Base-by-base conservation (phyloP, 1,140 invertebrate species). In the Aphis gossypii region DNA sequence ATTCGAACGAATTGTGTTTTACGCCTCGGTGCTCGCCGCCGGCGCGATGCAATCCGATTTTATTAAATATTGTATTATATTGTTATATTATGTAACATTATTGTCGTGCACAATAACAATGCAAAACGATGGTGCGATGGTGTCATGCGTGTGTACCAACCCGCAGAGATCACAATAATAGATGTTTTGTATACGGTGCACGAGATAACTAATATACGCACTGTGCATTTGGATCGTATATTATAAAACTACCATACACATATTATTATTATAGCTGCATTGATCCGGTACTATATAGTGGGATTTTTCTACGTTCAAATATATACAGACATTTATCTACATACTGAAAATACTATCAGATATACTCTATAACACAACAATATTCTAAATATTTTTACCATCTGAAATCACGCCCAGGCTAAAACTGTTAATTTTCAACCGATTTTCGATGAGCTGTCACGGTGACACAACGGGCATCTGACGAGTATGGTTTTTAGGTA, bases 141-240 rank as follows among this genome's bases (percentile, higher is more conserved):
- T 76, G 60, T 68, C 60, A 68, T n/a, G 60, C 11, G 60, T 76
- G 60, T n/a, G 60, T 76, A n/a, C 60, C 60, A 76, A 76, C 60
- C 60, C 60, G n/a, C 60, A 76, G 60, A 76, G 60, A n/a, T 76
- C n/a, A 76, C 60, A 76, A 76, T 76, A 76, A 18, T 76, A n/a
- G 60, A n/a, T 76, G 60, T 76, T 76, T 76, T 76, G 60, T 76
- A n/a, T 76, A 76, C 60, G 60, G 60, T n/a, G 60, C 60, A 76
- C 60, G 60, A 76, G 60, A 76, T n/a, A 76, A 76, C 60, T 76
- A 76, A 76, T 76, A 76, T 76, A 76, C 60, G 60, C 60, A 76
- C 4, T 14, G 30, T 76, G 60, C 60, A 76, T 76, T 35, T 76
- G 30, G 60, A n/a, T 76, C 30, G 4, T 76, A n/a, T 76, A n/a